These are phyloP conservation scores for Danio tinwini DNA, from an alignment of 2,797 vertebrate species.

Conservation along the genomic window DNA sequence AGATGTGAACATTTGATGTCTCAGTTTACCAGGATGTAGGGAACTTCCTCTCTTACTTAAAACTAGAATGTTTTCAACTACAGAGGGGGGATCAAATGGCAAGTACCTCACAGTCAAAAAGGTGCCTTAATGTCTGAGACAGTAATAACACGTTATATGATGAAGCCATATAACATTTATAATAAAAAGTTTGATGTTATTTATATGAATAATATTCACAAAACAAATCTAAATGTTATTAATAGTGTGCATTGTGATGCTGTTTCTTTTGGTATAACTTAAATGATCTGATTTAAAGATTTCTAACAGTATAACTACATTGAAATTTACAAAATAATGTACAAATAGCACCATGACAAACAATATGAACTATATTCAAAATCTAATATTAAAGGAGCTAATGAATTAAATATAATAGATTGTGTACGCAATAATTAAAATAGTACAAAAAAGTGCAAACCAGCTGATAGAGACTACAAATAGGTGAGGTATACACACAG, in stretches of 20 bases:
- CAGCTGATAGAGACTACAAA: conserved; percentile 62
- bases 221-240: not conserved
- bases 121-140: conserved; percentile 35
- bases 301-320: conserved; percentile 7
- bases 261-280: conserved; percentile 34
- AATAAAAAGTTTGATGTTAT: not conserved
- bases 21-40: conserved; percentile 56
- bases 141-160: conserved; percentile 13
- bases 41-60: conserved; percentile 59
- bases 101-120: conserved; percentile 58
- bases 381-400: conserved; percentile 72
- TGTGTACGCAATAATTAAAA: conserved; percentile 41
- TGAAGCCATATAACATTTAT: not conserved
- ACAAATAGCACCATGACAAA: conserved; percentile 71
- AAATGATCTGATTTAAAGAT: conserved; percentile 39
- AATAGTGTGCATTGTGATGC: conserved; percentile 1
- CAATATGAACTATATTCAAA: conserved; percentile 42
- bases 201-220: not conserved
- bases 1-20: conserved; percentile 32
- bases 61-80: conserved; percentile 55
- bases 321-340: conserved; percentile 53
- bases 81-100: conserved; percentile 53
- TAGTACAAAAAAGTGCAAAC: conserved; percentile 68
- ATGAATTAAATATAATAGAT: conserved; percentile 59
- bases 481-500: conserved; percentile 73